Evolutionary conservation across 2,888 invertebrate species (phyloP).

Genomic region (Crioceris asparagi): DNA sequence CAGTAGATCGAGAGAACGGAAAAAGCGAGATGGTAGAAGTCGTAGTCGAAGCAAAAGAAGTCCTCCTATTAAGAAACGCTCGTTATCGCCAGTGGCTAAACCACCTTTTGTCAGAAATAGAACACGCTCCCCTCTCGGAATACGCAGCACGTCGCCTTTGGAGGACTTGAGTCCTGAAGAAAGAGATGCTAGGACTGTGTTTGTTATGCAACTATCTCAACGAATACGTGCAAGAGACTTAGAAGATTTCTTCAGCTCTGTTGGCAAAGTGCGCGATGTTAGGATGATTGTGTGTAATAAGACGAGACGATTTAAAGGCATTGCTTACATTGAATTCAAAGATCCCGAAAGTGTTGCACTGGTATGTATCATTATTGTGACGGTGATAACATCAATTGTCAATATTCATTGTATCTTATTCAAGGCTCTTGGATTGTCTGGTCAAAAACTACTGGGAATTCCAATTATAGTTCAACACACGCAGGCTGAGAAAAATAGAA

Average conservation of each 20-base stretch:
- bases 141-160: slow-evolving; percentile 48
- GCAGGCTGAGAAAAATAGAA: slow-evolving; percentile 90
- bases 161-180: slow-evolving; percentile 90
- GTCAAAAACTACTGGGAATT: slow-evolving; percentile 88
- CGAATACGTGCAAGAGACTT: slow-evolving; percentile 87
- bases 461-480: slow-evolving; percentile 98
- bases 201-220: slow-evolving; percentile 97
- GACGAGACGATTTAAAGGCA: slow-evolving; percentile 96
- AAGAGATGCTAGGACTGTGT: slow-evolving; percentile 95
- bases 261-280: slow-evolving; percentile 97
- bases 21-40: slow-evolving; percentile 16
- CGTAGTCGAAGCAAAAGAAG: slow-evolving; percentile 20
- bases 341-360: slow-evolving; percentile 95
- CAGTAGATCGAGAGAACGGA: slow-evolving; percentile 26
- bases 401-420: too few species aligned
- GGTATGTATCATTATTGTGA: slow-evolving; percentile 47
- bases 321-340: slow-evolving; percentile 98
- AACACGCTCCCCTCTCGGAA: slow-evolving; percentile 22
- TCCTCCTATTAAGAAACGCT: slow-evolving; percentile 16
- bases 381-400: too few species aligned
- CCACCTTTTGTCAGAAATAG: slow-evolving; percentile 10
- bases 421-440: slow-evolving; percentile 87
- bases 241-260: slow-evolving; percentile 97
- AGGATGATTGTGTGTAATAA: slow-evolving; percentile 98
- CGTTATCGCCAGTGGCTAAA: slow-evolving; percentile 18